Evolutionary conservation across 2,888 invertebrate genomes (phyloP), one percentile per base, ranked within the genome.

Genomic region (Drosophila setosimentum): DNA sequence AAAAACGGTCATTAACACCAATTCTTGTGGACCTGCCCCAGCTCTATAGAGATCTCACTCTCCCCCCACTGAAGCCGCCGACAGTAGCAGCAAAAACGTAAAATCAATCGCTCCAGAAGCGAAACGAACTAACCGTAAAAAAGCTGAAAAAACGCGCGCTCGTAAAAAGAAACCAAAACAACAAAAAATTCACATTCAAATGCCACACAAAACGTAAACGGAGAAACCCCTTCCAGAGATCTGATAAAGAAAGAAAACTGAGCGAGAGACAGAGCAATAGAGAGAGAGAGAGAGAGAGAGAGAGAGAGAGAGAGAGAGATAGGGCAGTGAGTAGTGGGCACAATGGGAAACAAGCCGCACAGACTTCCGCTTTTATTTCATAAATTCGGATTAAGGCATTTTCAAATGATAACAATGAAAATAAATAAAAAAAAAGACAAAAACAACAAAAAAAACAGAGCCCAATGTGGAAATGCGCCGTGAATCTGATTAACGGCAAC

Each of bases 381-480:
- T 87, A 89, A 87, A 87, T 89, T 87, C 88, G 85, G 86, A 87
- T 89, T 87, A 89, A 87, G 83, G 88, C 89, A 85, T 86, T 86
- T 86, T 84, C 87, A 79, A 83, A 88, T 88, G 89, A 88, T 86
- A 88, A 84, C 89, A 84, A 88, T 86, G 89, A 84, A 86, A 77
- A 66, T 72, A 76, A 69, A 84, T 73, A 67, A 27, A 59, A 45
- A 21, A 54, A 58, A 67, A 27, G 54, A 45, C 18, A 54, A 58
- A 50, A 65, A 57, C 48, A 53, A 5, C 55, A 16, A 30, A 59
- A 49, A 37, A 37, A 27, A 50, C 68, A 71, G 64, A 84, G 62
- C 76, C 54, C 62, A 58, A 68, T 83, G 85, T 84, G 60, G 82
- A 87, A 88, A 84, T 84, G 86, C 76, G 70, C 81, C 83, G 83